Base-by-base conservation (phyloP, 2,113 vertebrate species). In the Anseranas semipalmata region DNA sequence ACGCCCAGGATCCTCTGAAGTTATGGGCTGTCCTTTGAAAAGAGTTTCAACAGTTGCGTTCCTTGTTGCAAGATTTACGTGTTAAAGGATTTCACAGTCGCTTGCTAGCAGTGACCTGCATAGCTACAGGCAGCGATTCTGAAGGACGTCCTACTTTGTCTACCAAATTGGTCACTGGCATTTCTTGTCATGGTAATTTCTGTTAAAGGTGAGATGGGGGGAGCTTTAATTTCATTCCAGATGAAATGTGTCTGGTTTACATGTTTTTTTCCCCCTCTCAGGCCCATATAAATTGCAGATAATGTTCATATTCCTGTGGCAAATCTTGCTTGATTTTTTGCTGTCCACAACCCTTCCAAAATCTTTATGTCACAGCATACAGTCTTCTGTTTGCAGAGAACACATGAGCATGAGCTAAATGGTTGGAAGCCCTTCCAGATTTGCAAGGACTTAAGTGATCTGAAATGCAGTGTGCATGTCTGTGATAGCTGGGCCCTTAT, bases 181-280 rank as follows among this genome's bases (percentile, higher is more conserved):
- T 82, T 97, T 96, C 93, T 95, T 97, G 94, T 96, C 74, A 91
- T 96, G 95, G 76, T 94, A 92, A 96, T 97, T 94, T 72, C 84
- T 65, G 32, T 13, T 82, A 24, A 75, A 93, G 79, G 66, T 71
- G 66, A 83, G 75, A 87, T 33, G 45, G 0, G 1, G 45, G 39
- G 70, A 88, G 62, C 62, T 32, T 85, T 67, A 33, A 59, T 85
- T 89, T 87, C 27, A 55, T 85, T 93, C 43, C 45, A 30, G 39
- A 14, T 63, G 5, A 87, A 77, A 70, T 17, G 33, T 41, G 70
- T 62, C 58, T 84, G 41, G 11, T 58, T 95, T 79, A 79, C 18
- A 2, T 1, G 1, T 45, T 67, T 32, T 33, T 2, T 3, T 32
- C 46, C 39, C 7, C 7, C 28, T 70, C 46, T 59, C 72, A 52